Conservation (phyloP, 2,888 invertebrate genomes). For the Saturnia pavonia region DNA sequence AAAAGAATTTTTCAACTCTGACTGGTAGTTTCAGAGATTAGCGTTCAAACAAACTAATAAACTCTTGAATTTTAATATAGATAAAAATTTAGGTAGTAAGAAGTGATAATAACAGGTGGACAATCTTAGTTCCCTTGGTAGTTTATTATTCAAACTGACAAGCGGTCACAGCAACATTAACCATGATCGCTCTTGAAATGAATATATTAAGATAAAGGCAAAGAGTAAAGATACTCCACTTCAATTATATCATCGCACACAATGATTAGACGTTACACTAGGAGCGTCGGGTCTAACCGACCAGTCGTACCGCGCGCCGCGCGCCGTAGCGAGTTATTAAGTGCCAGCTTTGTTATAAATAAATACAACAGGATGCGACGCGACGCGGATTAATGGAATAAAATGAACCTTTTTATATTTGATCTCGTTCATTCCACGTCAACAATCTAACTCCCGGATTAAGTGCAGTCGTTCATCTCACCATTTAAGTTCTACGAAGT, state of each 20-base stretch:
- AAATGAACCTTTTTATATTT: conserved; percentile 69
- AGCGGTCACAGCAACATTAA: conserved; percentile 77
- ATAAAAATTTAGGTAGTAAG: conserved; percentile 27
- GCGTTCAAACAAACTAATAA: too few relatives aligned
- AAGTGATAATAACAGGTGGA: conserved; percentile 51
- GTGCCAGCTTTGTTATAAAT: conserved; percentile 78
- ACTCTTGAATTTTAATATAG: too few relatives aligned
- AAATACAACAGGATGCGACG: conserved; percentile 56
- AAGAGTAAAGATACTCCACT: conserved; percentile 67
- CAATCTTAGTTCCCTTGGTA: conserved; percentile 51
- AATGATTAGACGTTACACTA: conserved; percentile 77
- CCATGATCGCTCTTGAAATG: conserved; percentile 64
- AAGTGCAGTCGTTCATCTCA: conserved; percentile 74
- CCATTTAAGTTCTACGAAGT: conserved; percentile 66
- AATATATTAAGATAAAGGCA: conserved; percentile 80
- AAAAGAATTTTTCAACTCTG: too few relatives aligned
- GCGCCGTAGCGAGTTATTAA: conserved; percentile 67
- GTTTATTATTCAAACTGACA: conserved; percentile 75
- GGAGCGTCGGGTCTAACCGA: conserved; percentile 62
- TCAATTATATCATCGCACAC: conserved; percentile 78
- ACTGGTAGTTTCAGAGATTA: too few relatives aligned
- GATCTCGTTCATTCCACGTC: conserved; percentile 72
- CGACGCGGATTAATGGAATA: conserved; percentile 75
- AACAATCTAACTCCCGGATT: conserved; percentile 78
- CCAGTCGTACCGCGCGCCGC: conserved; percentile 36